Base-by-base conservation (phyloP, 2,113 vertebrate species). In the Lethenteron reissneri region DNA sequence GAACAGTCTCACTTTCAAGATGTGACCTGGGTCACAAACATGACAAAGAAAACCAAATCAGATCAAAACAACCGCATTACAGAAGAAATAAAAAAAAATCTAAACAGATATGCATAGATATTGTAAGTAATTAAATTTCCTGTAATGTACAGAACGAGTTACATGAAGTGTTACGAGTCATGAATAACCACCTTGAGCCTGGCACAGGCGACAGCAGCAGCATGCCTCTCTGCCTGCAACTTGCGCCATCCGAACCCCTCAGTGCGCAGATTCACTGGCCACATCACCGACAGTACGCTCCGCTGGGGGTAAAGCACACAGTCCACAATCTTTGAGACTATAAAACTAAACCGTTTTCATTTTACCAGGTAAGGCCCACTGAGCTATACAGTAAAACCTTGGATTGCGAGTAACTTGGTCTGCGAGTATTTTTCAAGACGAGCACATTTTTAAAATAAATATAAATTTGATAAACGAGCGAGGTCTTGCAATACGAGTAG, bases 161-260 rank as follows among this genome's bases (percentile, higher is more conserved):
- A 7, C 56, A 9, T 21, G 19, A 10, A 12, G 2, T 3, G 56
- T 21, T 59, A 17, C 2, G 3, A 73, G 8, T 17, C 64, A 57
- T 0, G 8, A 3, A 62, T 74, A 79, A 80, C 76, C 70, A 95
- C 94, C 81, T 80, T 88, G 74, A 99, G 86, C 8, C 84, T 87
- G 70, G 83, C 83, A 74, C 92, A 97, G 1, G 86, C 92, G 0
- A 87, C 85, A 0, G 94, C 94, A 0, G 94, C 94, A 3, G 94
- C 94, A 56, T 83, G 81, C 3, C 86, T 80, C 75, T 99, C 94
- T 0, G 94, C 94, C 0, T 92, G 85, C 0, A 83, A 78, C 80
- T 87, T 96, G 79, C 83, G 89, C 73, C 83, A 80, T 71, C 87
- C 88, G 21, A 82, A 88, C 62, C 88, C 94, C 76, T 92, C 88